phyloP scores from a whole-genome alignment of 2,888 invertebrate genomes.

The Epistrophe grossulariae region DNA sequence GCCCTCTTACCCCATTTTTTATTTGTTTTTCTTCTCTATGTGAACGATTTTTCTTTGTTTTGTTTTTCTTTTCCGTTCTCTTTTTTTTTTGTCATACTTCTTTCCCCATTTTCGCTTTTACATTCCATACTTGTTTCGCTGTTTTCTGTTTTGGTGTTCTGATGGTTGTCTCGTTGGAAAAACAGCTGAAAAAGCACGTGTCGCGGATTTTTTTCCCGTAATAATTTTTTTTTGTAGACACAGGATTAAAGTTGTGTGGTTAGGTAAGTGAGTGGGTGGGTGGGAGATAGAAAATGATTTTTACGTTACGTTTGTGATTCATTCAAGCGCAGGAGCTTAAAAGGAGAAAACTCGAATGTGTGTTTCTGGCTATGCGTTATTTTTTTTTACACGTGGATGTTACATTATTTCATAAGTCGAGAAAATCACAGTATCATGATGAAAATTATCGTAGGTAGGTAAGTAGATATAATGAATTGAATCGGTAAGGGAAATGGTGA shows the following conservation, averaged over 20 bases:
- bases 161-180: conserved; percentile 68
- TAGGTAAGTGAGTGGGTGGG: conserved; percentile 27
- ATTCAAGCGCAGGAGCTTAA: conserved; percentile 63
- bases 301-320: conserved; percentile 47
- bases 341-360: conserved; percentile 16
- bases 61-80: conserved; percentile 55
- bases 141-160: conserved; percentile 71
- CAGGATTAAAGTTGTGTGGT: conserved; percentile 70
- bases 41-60: conserved; percentile 27
- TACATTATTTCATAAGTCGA: conserved; percentile 34
- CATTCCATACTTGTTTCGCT: conserved; percentile 18
- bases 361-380: neutral
- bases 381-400: conserved; percentile 44
- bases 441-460: conserved; percentile 41
- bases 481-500: neutral
- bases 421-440: conserved; percentile 56
- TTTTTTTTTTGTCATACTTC: conserved; percentile 16
- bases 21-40: conserved; percentile 24
- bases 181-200: conserved; percentile 76
- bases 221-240: conserved; percentile 57
- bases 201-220: conserved; percentile 60
- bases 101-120: conserved; percentile 29
- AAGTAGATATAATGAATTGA: neutral
- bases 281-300: conserved; percentile 21
- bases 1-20: conserved; percentile 41